Evolutionary conservation across 2,888 invertebrate genomes (phyloP).

Genomic region (Ophonus ardosiacus): DNA sequence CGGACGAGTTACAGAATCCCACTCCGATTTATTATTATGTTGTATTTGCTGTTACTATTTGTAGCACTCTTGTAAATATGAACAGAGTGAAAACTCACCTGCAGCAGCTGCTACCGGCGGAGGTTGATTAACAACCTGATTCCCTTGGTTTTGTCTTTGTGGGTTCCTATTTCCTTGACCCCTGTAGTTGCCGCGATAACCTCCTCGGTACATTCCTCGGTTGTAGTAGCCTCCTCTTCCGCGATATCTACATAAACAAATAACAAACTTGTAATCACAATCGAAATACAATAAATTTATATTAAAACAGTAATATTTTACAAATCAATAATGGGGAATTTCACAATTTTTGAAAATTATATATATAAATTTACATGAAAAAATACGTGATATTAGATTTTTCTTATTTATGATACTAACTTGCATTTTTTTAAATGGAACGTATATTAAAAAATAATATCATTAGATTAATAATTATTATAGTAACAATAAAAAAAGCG

Average conservation of each 20-base stretch:
- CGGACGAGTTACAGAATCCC: too few relatives aligned
- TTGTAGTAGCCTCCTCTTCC: slow-evolving; percentile 80
- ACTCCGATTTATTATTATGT: too few relatives aligned
- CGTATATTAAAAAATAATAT: too few relatives aligned
- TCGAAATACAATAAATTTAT: not conserved
- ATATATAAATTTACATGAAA: too few relatives aligned
- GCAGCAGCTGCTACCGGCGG: slow-evolving; percentile 67
- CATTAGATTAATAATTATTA: too few relatives aligned
- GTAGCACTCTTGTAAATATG: not conserved
- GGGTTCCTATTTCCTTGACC: slow-evolving; percentile 68
- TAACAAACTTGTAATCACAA: slow-evolving; percentile 13
- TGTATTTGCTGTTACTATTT: not conserved
- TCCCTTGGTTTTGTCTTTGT: slow-evolving; percentile 63
- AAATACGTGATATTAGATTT: too few relatives aligned
- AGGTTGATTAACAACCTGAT: slow-evolving; percentile 59
- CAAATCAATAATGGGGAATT: too few relatives aligned
- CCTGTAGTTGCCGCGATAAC: slow-evolving; percentile 76
- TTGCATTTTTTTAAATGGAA: too few relatives aligned
- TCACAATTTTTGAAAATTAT: too few relatives aligned
- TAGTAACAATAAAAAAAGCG: too few relatives aligned
- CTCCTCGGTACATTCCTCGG: slow-evolving; percentile 77
- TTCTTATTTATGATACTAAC: too few relatives aligned
- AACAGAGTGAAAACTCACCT: slow-evolving; percentile 57
- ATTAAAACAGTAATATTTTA: too few relatives aligned
- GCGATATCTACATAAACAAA: slow-evolving; percentile 76